These are phyloP conservation scores for Synergus itoensis DNA, from an alignment of 2,888 invertebrate species.

Conservation along the genomic window DNA sequence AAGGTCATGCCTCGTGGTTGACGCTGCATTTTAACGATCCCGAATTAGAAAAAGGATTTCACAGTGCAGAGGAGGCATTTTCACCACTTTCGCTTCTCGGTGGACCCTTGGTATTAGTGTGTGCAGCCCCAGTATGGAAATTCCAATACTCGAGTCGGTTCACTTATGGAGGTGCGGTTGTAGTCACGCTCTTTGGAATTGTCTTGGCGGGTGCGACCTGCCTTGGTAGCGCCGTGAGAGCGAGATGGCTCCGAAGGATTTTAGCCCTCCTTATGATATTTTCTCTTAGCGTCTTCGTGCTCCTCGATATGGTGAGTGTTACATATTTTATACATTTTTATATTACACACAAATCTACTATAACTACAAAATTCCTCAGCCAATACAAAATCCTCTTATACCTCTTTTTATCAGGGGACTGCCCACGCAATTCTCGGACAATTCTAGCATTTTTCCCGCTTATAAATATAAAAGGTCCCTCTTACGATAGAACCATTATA, in stretches of 20 bases:
- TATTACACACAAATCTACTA: too few species aligned
- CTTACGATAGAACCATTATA: too few species aligned
- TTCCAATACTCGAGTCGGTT: slow-evolving; percentile 75
- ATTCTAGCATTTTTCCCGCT: too few species aligned
- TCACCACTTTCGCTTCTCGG: slow-evolving; percentile 83
- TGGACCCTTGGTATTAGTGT: slow-evolving; percentile 82
- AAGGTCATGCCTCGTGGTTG: slow-evolving; percentile 84
- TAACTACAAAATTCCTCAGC: too few species aligned
- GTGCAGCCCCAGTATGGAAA: slow-evolving; percentile 75
- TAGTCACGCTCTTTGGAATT: slow-evolving; percentile 72
- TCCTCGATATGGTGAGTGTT: slow-evolving; percentile 78
- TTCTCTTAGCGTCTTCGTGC: slow-evolving; percentile 70
- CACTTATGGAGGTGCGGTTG: slow-evolving; percentile 74
- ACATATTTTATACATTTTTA: slow-evolving; percentile 53
- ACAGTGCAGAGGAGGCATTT: slow-evolving; percentile 83
- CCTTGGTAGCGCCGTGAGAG: slow-evolving; percentile 73
- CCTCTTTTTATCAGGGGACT: too few species aligned
- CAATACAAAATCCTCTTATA: too few species aligned
- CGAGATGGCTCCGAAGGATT: slow-evolving; percentile 73
- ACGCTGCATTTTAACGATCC: slow-evolving; percentile 84
- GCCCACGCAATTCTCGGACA: too few species aligned
- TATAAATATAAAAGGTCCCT: too few species aligned
- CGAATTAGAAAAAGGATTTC: slow-evolving; percentile 84
- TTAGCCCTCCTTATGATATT: slow-evolving; percentile 74
- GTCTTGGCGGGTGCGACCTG: slow-evolving; percentile 75